A percentile compares a stretch with the other conserved stretches of the same genome.
These are phyloP conservation scores for Metalampra italica DNA, from an alignment of 2,888 invertebrate genomes.

Conservation along the genomic window DNA sequence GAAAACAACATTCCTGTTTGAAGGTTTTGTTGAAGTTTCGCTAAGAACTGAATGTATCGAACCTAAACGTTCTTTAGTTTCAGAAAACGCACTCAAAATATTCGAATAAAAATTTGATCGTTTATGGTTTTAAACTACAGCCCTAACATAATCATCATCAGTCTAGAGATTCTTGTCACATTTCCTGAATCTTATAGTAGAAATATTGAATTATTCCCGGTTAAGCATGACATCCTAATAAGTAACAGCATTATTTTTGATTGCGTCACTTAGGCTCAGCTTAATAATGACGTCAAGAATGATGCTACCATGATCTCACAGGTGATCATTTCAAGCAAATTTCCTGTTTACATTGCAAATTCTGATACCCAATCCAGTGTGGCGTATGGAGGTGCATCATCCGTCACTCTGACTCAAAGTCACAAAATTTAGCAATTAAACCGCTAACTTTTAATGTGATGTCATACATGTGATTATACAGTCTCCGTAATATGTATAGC, in stretches of 20 bases:
- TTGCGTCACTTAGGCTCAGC: background rate
- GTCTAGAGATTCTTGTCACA: no score
- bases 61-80: background rate
- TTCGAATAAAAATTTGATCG: no score
- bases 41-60: background rate
- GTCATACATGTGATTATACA: conserved; percentile 34
- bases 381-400: conserved; percentile 15
- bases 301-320: background rate
- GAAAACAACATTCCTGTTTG: conserved; percentile 1
- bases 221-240: no score
- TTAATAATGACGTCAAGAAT: background rate
- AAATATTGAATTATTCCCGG: no score
- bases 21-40: background rate
- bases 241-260: background rate
- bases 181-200: no score
- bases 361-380: background rate
- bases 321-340: background rate
- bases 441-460: conserved; percentile 25
- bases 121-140: no score
- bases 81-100: no score
- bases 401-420: conserved; percentile 5
- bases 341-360: background rate
- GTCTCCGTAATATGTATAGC: conserved; percentile 21
- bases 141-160: no score
- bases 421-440: conserved; percentile 14